phyloP scores from a whole-genome alignment of 2,888 invertebrate species.

The Pyrrhopygopsis socrates region DNA sequence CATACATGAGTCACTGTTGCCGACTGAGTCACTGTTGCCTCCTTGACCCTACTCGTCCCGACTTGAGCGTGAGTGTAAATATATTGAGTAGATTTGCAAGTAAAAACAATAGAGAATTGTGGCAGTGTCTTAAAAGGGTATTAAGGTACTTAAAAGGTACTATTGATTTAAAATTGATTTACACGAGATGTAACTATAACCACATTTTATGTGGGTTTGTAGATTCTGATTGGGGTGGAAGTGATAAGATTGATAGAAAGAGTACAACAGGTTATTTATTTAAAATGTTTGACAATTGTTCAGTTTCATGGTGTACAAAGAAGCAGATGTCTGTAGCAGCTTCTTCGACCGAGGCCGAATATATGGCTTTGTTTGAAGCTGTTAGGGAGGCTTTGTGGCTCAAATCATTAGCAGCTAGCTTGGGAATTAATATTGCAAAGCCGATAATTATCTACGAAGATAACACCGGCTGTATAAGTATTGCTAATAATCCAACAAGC shows the following conservation, averaged over 20 bases:
- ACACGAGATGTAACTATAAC: conserved; percentile 71
- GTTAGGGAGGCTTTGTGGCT: conserved; percentile 87
- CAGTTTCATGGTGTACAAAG: conserved; percentile 64
- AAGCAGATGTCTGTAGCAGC: conserved; percentile 67
- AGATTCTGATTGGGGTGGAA: conserved; percentile 85
- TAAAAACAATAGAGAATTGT: conserved; percentile 83
- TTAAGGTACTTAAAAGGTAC: conserved; percentile 85
- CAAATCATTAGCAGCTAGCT: conserved; percentile 83
- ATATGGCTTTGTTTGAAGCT: conserved; percentile 74
- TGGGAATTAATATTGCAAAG: conserved; percentile 64
- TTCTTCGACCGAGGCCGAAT: conserved; percentile 78
- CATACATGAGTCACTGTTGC: conserved; percentile 12
- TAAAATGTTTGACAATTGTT: conserved; percentile 71
- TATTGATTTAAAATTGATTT: conserved; percentile 82
- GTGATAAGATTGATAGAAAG: conserved; percentile 71
- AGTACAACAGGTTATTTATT: conserved; percentile 75
- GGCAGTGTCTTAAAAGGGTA: conserved; percentile 83
- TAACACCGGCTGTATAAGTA: conserved; percentile 87
- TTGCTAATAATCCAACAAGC: conserved; percentile 83
- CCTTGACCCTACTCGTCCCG: conserved; percentile 61
- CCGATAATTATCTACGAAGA: conserved; percentile 85
- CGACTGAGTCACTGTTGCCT: too few relatives aligned
- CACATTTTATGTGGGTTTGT: conserved; percentile 83
- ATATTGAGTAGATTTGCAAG: conserved; percentile 83
- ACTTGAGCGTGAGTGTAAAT: conserved; percentile 82